These are phyloP conservation scores for Anticlea derivata DNA, from an alignment of 2,888 invertebrate genomes.

Conservation along the genomic window DNA sequence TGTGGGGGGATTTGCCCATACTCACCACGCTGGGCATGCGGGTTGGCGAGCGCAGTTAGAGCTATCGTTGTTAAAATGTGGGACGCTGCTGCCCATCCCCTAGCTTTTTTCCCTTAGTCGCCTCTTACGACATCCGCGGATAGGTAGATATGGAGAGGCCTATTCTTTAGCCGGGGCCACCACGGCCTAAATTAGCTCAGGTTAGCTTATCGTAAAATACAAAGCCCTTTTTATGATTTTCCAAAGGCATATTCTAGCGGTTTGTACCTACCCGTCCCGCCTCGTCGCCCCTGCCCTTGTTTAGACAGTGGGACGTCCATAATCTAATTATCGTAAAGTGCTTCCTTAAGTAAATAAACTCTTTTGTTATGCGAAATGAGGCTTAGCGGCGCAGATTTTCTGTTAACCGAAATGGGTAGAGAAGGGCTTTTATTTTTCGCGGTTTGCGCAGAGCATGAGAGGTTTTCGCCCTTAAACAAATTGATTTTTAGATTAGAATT, in stretches of 20 bases:
- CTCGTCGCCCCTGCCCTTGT: slow-evolving; percentile 44
- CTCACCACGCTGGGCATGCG: no score
- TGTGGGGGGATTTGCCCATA: no score
- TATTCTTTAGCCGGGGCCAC: no score
- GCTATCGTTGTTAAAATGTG: no score
- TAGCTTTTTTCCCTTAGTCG: no score
- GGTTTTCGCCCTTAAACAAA: slow-evolving; percentile 21
- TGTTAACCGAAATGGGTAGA: slow-evolving; percentile 33
- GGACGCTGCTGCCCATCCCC: no score
- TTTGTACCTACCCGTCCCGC: slow-evolving; percentile 33
- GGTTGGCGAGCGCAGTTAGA: no score
- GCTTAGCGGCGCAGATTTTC: slow-evolving; percentile 47
- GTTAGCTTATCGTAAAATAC: no score
- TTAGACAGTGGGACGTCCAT: slow-evolving; percentile 47
- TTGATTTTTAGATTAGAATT: slow-evolving; percentile 30
- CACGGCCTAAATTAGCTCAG: no score
- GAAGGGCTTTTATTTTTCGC: slow-evolving; percentile 20
- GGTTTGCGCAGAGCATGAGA: slow-evolving; percentile 16
- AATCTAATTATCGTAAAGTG: slow-evolving; percentile 66
- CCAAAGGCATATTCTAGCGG: slow-evolving; percentile 30
- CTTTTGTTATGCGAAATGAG: slow-evolving; percentile 59
- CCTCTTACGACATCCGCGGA: no score
- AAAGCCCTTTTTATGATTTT: no score
- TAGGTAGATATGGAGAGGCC: no score
- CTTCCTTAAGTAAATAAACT: slow-evolving; percentile 64